A percentile compares a stretch with the other conserved stretches of the same genome.
Evolutionary conservation across 2,888 invertebrate genomes (phyloP).

Genomic region (Minunthozetes semirufus): DNA sequence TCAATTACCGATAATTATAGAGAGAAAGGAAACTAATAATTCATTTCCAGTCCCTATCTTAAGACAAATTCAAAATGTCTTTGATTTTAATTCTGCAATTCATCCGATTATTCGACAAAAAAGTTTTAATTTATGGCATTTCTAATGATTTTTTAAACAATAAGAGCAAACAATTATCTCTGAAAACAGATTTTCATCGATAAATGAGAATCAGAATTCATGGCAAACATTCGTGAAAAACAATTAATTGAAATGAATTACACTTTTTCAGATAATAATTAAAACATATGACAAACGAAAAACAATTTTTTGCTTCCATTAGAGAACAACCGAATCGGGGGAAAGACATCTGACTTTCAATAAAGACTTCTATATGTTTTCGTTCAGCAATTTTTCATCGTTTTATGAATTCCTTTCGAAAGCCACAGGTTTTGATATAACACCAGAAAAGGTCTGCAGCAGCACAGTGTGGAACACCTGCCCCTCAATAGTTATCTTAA

Average conservation of each 20-base stretch:
- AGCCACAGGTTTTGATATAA: conserved; percentile 8
- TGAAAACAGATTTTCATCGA: too few relatives aligned
- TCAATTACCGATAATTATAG: not conserved
- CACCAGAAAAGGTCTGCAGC: not conserved
- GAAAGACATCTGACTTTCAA: too few relatives aligned
- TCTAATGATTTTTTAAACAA: not conserved
- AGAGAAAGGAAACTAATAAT: not conserved
- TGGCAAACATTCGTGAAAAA: not conserved
- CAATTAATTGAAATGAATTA: not conserved
- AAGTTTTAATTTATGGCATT: conserved; percentile 1
- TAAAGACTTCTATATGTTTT: not conserved
- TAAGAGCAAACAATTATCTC: too few relatives aligned
- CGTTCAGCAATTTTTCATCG: not conserved
- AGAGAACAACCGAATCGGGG: too few relatives aligned
- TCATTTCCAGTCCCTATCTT: not conserved
- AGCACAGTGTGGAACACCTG: not conserved
- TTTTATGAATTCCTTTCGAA: conserved; percentile 1
- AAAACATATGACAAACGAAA: not conserved
- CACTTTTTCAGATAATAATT: not conserved
- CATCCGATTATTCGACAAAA: not conserved
- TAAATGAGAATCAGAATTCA: not conserved
- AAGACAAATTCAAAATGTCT: not conserved
- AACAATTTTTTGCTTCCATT: too few relatives aligned
- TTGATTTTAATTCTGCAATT: not conserved
- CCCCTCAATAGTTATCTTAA: conserved; percentile 11